phyloP scores from a whole-genome alignment of 2,797 vertebrate species.

The Lepilemur ruficaudatus region DNA sequence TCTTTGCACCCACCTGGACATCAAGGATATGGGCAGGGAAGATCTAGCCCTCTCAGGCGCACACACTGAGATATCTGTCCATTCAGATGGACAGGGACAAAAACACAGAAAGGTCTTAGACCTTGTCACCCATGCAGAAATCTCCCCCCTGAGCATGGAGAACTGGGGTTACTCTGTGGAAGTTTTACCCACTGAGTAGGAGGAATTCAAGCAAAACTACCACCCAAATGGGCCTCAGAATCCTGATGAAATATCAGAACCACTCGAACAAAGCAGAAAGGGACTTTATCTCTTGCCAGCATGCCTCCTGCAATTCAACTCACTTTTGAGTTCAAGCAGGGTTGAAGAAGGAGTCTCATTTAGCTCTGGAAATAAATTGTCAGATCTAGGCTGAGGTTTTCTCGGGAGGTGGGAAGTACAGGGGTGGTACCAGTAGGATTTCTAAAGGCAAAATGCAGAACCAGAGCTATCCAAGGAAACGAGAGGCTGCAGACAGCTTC shows the following conservation, averaged over 20 bases:
- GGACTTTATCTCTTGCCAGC: neutral
- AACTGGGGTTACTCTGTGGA: neutral
- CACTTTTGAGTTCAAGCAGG: neutral
- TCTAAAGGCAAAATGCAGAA: neutral
- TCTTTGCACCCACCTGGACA: neutral
- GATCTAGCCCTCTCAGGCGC: neutral
- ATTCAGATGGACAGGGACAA: neutral
- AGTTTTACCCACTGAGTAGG: neutral
- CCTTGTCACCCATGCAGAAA: neutral
- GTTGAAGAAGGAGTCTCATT: neutral
- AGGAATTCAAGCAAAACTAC: neutral
- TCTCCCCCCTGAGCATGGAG: neutral
- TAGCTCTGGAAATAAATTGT: neutral
- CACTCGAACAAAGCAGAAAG: too few relatives aligned
- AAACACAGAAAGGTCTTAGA: neutral
- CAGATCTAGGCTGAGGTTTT: neutral
- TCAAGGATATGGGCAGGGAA: neutral
- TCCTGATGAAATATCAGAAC: neutral
- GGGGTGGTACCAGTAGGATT: neutral
- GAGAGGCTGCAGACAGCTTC: neutral
- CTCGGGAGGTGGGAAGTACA: neutral
- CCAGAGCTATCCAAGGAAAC: neutral
- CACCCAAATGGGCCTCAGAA: neutral
- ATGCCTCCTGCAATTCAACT: neutral
- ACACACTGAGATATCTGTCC: neutral